These are phyloP conservation scores for Xenops minutus DNA, from an alignment of 2,797 vertebrate species.

Conservation along the genomic window DNA sequence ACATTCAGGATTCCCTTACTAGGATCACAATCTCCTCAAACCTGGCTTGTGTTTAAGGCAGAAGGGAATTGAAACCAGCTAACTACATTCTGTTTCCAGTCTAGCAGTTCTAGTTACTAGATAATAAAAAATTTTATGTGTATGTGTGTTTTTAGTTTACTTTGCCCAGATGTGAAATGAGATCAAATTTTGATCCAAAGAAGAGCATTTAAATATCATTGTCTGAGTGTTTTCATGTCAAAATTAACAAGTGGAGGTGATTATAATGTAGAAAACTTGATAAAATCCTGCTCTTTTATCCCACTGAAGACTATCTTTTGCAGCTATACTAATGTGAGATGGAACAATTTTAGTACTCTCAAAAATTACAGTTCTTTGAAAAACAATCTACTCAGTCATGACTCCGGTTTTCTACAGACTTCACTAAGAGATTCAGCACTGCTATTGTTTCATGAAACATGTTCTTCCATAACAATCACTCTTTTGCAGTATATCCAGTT, in stretches of 20 bases:
- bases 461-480: slow-evolving; percentile 7
- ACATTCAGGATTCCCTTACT: background rate
- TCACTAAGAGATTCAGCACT: background rate
- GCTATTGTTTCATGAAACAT: background rate
- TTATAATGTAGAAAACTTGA: background rate
- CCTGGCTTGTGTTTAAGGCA: background rate
- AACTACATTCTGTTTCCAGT: background rate
- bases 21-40: background rate
- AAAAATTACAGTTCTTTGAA: background rate
- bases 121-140: background rate
- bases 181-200: background rate
- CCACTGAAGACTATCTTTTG: background rate
- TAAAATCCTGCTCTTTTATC: background rate
- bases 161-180: background rate
- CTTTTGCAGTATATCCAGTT: slow-evolving; percentile 1
- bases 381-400: background rate
- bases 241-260: background rate
- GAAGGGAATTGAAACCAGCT: background rate
- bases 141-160: background rate
- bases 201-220: background rate
- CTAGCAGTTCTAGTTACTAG: background rate
- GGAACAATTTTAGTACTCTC: background rate
- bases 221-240: background rate
- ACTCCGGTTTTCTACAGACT: background rate
- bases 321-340: background rate